Evolutionary conservation across 2,113 vertebrate genomes (phyloP).

Genomic region (Eudyptes chrysolophus): DNA sequence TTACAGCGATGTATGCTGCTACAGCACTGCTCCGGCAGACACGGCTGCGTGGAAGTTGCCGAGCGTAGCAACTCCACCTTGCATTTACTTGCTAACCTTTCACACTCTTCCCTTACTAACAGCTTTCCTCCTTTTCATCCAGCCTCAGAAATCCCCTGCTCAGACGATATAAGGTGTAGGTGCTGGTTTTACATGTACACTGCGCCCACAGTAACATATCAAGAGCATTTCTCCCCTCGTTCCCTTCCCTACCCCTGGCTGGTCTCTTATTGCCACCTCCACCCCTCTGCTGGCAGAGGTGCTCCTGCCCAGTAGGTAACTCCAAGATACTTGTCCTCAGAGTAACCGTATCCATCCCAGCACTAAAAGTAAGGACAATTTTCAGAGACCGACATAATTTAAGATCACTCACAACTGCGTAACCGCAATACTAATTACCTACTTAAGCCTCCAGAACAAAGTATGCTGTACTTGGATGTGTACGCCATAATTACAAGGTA

Average conservation of each 20-base stretch:
- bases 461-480: slow-evolving; percentile 29
- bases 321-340: not conserved
- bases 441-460: slow-evolving; percentile 74
- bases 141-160: not conserved
- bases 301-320: not conserved
- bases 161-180: not conserved
- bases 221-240: rapidly evolving
- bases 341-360: not conserved
- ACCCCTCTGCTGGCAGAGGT: rapidly evolving
- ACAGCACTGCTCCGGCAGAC: not conserved
- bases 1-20: not conserved
- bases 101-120: not conserved
- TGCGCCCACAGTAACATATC: not conserved
- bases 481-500: slow-evolving; percentile 46
- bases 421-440: slow-evolving; percentile 59
- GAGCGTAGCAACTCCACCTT: not conserved
- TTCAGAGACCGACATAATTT: not conserved
- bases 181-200: not conserved
- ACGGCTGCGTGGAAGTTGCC: rapidly evolving
- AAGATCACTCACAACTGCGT: slow-evolving; percentile 6
- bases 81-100: not conserved
- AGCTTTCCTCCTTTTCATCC: not conserved
- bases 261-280: not conserved
- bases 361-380: not conserved
- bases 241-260: not conserved